phyloP scores from a whole-genome alignment of 2,113 vertebrate genomes.

The Falcunculus frontatus region DNA sequence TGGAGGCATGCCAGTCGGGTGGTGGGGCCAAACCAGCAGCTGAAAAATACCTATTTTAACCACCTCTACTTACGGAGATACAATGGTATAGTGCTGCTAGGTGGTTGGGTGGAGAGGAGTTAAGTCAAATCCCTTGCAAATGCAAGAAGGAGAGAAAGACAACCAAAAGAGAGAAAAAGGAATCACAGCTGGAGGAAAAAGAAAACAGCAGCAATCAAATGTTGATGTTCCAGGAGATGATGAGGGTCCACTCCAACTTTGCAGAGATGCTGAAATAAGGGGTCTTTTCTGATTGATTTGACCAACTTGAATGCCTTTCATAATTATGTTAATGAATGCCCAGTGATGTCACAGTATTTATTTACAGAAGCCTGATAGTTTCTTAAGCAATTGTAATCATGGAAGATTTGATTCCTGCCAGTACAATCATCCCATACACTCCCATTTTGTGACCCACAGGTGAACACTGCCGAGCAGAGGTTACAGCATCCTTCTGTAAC shows the following conservation, averaged over 20 bases:
- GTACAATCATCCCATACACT: background rate
- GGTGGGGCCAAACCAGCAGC: background rate
- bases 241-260: background rate
- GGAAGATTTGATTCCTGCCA: background rate
- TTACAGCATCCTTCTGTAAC: background rate
- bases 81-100: background rate
- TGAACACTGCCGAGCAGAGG: background rate
- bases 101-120: background rate
- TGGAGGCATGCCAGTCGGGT: accelerated
- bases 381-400: background rate
- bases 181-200: background rate
- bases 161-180: background rate
- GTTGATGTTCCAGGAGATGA: background rate
- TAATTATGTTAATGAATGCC: background rate
- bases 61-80: background rate
- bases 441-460: background rate
- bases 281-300: background rate
- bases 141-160: background rate
- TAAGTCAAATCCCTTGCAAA: background rate
- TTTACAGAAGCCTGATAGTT: background rate
- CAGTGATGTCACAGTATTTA: background rate
- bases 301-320: background rate
- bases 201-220: background rate
- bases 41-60: background rate
- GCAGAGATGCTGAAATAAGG: background rate